Evolutionary conservation across 2,113 vertebrate species (phyloP).

Genomic region (Oncorhynchus kisutch): DNA sequence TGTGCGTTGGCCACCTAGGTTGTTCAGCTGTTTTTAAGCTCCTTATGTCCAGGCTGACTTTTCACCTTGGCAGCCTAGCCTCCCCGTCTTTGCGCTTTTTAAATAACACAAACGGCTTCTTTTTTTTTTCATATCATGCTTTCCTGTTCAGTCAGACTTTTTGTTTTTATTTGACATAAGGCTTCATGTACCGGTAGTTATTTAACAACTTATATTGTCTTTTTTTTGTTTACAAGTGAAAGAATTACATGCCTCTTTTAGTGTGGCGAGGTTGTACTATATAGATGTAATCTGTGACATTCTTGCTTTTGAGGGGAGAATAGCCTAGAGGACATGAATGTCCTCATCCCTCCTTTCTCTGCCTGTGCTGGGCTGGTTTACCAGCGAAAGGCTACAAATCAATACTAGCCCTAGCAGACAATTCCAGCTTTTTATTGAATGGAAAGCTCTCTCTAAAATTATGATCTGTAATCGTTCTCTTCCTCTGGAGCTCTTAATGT

Average conservation of each 20-base stretch:
- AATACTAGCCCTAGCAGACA: conserved; percentile 50
- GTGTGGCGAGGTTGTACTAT: not conserved
- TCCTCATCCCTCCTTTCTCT: conserved; percentile 9
- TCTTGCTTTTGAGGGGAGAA: conserved; percentile 17
- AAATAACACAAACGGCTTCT: conserved; percentile 46
- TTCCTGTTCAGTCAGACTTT: conserved; percentile 28
- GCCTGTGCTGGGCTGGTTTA: conserved; percentile 5
- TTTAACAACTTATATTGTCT: conserved; percentile 25
- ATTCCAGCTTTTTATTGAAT: conserved; percentile 41
- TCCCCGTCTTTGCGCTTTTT: conserved; percentile 29
- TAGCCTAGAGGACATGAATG: conserved; percentile 29
- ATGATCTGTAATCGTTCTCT: conserved; percentile 49
- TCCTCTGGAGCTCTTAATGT: conserved; percentile 25
- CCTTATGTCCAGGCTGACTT: conserved; percentile 38
- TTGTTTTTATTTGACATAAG: conserved; percentile 37
- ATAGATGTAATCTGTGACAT: conserved; percentile 34
- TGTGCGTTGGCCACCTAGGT: conserved; percentile 38
- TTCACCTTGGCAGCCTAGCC: conserved; percentile 2
- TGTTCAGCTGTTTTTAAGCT: conserved; percentile 42
- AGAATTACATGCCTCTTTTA: conserved; percentile 32
- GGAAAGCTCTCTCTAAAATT: conserved; percentile 45
- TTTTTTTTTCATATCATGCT: conserved; percentile 34
- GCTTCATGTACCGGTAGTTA: conserved; percentile 23
- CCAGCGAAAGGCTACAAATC: conserved; percentile 48
- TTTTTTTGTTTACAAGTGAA: conserved; percentile 32